Evolutionary conservation across 2,888 invertebrate genomes (phyloP), one percentile per base, ranked within the genome.

Genomic region (Sussaba pulchella): DNA sequence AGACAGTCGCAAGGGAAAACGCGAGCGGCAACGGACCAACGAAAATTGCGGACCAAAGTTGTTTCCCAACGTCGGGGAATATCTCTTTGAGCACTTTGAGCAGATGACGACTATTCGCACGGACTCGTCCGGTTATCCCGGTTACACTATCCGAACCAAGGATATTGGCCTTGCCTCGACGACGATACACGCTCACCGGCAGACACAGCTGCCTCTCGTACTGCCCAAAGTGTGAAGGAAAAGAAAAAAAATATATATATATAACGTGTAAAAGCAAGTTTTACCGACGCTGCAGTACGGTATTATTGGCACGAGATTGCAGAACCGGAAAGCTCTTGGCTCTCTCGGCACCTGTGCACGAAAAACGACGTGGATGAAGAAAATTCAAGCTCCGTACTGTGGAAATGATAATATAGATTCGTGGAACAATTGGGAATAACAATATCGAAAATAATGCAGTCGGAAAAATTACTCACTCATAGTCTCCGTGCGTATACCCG

Each of bases 11-110:
- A 31, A 63, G 57, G 74, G 80, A 77, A 73, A 67, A 67, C 47
- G 66, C 70, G n/a, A n/a, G 79, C 47, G 26, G 21, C 61, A 54
- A 64, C 47, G 82, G 85, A 81, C 82, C 82, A 80, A 85, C 84
- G 87, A 89, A 91, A 90, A 91, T 91, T 91, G 89, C 87, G 85
- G 82, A 80, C 75, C 71, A 87, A 90, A 91, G 89, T 91, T 90
- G 88, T 89, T 88, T 87, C 88, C 84, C 85, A 50, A 43, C 47
- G 57, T 17, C 36, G 14, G 24, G 5, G 87, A 87, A 91, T 89
- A 45, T 71, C 73, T 88, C 85, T 88, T 90, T 89, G 89, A 89
- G 87, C 87, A 90, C 89, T 90, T 89, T 82, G 85, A 85, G 84
- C 89, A 90, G 89, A 91, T 91, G 90, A 89, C 88, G 87, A 83